Conservation (phyloP, 2,797 vertebrate species). For the Brachyrhaphis roseni region DNA sequence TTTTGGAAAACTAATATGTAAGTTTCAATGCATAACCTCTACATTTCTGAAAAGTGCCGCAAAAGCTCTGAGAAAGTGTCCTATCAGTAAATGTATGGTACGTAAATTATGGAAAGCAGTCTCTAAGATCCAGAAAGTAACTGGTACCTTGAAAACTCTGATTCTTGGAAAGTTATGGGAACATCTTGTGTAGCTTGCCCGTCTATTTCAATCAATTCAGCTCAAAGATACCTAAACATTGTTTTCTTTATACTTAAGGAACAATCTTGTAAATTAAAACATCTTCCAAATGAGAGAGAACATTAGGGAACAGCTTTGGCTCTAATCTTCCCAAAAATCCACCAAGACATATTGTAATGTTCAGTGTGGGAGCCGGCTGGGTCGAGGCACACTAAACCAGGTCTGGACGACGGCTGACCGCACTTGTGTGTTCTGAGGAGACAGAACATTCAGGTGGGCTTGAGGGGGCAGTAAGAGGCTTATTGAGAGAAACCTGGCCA, state of each 20-base stretch:
- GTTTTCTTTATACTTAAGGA: neutral
- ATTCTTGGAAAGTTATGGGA: neutral
- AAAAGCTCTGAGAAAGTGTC: neutral
- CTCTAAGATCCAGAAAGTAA: neutral
- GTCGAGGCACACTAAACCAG: constrained; percentile 38
- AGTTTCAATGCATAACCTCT: neutral
- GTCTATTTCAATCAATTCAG: neutral
- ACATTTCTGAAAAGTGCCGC: neutral
- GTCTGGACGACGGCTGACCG: constrained; percentile 53
- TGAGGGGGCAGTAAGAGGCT: constrained; percentile 66
- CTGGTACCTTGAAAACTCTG: neutral
- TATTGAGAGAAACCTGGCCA: constrained; percentile 54
- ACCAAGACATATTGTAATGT: constrained; percentile 32
- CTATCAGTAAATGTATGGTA: neutral
- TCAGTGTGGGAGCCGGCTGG: constrained; percentile 12
- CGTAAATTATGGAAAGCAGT: neutral
- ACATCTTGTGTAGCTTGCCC: neutral
- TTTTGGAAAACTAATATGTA: neutral
- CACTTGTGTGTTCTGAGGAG: constrained; percentile 55
- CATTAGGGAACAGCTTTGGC: constrained; percentile 15
- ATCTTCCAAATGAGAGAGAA: constrained; percentile 9
- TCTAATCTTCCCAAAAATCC: constrained; percentile 39
- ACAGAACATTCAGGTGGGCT: constrained; percentile 67
- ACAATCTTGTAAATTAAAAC: constrained; percentile 9
- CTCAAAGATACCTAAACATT: neutral